phyloP scores from a whole-genome alignment of 2,113 vertebrate genomes.

The Coturnix japonica region DNA sequence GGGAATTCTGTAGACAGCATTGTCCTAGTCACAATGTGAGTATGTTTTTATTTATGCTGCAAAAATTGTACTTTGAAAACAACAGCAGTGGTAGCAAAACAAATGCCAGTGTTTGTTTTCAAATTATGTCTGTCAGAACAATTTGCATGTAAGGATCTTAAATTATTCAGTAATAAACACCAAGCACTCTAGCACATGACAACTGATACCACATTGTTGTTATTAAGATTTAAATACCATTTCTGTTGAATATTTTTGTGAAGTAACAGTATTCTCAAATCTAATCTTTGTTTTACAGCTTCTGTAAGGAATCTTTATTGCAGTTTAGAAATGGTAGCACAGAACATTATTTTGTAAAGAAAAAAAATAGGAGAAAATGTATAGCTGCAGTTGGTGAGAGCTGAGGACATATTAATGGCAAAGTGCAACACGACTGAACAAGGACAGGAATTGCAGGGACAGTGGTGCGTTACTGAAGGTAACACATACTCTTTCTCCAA shows the following conservation, averaged over 20 bases:
- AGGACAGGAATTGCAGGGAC: not conserved
- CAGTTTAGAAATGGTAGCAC: not conserved
- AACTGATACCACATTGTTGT: not conserved
- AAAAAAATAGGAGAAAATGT: not conserved
- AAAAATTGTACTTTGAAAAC: conserved; percentile 6
- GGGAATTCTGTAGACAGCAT: not conserved
- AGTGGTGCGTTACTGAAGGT: not conserved
- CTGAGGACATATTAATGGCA: not conserved
- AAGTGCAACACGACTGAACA: not conserved
- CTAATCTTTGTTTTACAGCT: not conserved
- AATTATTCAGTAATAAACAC: conserved; percentile 17
- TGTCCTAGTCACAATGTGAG: not conserved
- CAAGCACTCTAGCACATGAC: not conserved
- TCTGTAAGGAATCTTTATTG: not conserved
- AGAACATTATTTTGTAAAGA: not conserved
- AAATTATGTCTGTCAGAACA: conserved; percentile 27
- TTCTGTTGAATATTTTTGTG: conserved; percentile 8
- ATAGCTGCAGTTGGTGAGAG: not conserved
- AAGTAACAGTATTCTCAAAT: conserved; percentile 2
- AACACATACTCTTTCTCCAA: not conserved
- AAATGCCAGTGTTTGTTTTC: conserved; percentile 37
- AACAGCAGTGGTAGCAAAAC: conserved; percentile 14
- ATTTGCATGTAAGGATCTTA: conserved; percentile 10
- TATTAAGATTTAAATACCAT: not conserved
- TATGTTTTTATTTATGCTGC: not conserved